Conservation (phyloP, 2,113 vertebrate genomes). For the Aramus guarauna region DNA sequence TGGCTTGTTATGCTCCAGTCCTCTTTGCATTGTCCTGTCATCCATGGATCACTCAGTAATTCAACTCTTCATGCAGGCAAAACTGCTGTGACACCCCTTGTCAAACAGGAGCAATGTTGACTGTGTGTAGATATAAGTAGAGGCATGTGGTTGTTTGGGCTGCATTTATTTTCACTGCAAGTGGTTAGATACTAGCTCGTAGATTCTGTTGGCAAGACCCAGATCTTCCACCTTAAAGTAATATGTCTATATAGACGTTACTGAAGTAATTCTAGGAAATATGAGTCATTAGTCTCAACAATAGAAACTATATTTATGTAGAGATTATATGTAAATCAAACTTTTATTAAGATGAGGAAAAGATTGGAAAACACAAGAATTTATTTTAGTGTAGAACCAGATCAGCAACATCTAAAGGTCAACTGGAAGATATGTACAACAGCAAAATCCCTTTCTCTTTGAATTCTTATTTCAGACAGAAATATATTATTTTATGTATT, state of each 20-base stretch:
- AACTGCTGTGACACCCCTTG: background rate
- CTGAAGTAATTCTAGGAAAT: background rate
- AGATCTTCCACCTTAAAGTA: background rate
- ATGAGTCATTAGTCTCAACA: background rate
- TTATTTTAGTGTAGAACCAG: background rate
- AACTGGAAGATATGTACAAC: background rate
- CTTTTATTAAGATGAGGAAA: background rate
- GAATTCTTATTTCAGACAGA: background rate
- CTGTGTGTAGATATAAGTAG: background rate
- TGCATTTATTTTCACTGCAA: background rate
- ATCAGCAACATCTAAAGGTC: background rate
- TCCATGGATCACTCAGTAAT: background rate
- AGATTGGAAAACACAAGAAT: background rate
- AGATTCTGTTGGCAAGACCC: background rate
- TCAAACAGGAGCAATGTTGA: background rate
- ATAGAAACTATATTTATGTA: background rate
- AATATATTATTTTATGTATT: background rate
- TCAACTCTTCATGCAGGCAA: background rate
- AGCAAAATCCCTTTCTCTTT: background rate
- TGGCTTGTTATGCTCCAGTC: background rate
- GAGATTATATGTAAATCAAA: background rate
- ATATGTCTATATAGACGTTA: background rate
- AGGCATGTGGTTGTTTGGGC: background rate
- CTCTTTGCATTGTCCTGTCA: background rate
- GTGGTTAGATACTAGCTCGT: background rate